These are phyloP conservation scores for Bolborhynchus lineola DNA, from an alignment of 2,113 vertebrate species.

Conservation along the genomic window DNA sequence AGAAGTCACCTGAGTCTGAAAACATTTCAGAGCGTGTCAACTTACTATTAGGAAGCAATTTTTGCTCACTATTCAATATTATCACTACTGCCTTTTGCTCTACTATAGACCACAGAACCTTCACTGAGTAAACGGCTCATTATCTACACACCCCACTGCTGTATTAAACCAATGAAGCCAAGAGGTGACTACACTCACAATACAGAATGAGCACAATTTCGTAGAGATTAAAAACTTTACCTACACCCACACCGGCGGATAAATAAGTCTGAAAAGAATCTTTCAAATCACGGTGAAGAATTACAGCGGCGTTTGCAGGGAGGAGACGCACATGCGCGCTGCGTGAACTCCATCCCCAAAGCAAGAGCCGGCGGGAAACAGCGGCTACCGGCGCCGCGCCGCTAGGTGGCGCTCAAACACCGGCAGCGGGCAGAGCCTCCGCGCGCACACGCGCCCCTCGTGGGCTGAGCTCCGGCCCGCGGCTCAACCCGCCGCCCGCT, in stretches of 20 bases:
- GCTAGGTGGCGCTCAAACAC: neutral
- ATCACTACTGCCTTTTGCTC: neutral
- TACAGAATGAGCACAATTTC: neutral
- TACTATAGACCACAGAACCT: neutral
- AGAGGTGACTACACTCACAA: too few species aligned
- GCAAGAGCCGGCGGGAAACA: neutral
- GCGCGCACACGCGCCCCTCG: neutral
- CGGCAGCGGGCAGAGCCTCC: neutral
- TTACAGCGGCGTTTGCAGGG: neutral
- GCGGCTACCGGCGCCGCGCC: neutral
- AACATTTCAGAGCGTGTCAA: neutral
- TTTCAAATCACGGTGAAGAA: neutral
- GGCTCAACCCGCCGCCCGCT: too few species aligned
- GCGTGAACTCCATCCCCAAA: neutral
- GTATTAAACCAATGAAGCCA: neutral
- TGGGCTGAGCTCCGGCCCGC: too few species aligned
- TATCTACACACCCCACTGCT: fast-evolving
- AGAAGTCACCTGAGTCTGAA: neutral
- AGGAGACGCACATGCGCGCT: fast-evolving
- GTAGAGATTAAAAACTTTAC: fast-evolving
- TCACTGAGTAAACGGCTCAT: neutral
- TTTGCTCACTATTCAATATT: neutral
- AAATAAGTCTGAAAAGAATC: neutral
- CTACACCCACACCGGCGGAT: fast-evolving
- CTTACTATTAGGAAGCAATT: neutral